These are phyloP conservation scores for Brenthis daphne DNA, from an alignment of 2,888 invertebrate genomes.

Conservation along the genomic window DNA sequence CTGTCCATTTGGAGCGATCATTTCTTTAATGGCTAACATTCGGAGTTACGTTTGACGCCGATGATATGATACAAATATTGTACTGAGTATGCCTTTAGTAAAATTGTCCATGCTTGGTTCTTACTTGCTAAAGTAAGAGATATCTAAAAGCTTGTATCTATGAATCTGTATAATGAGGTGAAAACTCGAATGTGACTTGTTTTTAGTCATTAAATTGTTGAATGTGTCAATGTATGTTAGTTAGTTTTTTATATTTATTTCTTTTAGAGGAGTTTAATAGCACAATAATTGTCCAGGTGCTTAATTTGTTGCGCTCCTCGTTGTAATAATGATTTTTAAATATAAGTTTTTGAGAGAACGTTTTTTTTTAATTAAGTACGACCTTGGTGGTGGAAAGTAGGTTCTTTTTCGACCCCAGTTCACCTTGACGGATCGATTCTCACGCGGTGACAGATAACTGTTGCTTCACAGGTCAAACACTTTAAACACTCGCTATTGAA, in stretches of 20 bases:
- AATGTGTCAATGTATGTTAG: constrained; percentile 9
- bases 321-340: constrained; percentile 47
- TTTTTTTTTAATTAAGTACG: constrained; percentile 52
- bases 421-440: constrained; percentile 64
- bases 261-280: constrained; percentile 34
- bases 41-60: constrained; percentile 16
- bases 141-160: constrained; percentile 22
- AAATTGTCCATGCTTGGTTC: constrained; percentile 29
- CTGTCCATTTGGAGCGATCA: constrained; percentile 27
- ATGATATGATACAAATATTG: constrained; percentile 25
- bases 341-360: constrained; percentile 65
- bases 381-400: constrained; percentile 69
- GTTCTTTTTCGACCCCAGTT: constrained; percentile 55
- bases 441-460: constrained; percentile 51
- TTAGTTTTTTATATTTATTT: constrained; percentile 33
- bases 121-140: constrained; percentile 33
- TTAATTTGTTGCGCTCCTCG: constrained; percentile 36
- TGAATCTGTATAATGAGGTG: constrained; percentile 7
- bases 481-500: constrained; percentile 18
- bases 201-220: constrained; percentile 13
- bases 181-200: background rate
- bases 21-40: constrained; percentile 24
- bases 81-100: constrained; percentile 19
- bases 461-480: constrained; percentile 39
- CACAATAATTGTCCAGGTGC: constrained; percentile 30